phyloP scores from a whole-genome alignment of 2,797 vertebrate genomes.

The Molossus molossus region DNA sequence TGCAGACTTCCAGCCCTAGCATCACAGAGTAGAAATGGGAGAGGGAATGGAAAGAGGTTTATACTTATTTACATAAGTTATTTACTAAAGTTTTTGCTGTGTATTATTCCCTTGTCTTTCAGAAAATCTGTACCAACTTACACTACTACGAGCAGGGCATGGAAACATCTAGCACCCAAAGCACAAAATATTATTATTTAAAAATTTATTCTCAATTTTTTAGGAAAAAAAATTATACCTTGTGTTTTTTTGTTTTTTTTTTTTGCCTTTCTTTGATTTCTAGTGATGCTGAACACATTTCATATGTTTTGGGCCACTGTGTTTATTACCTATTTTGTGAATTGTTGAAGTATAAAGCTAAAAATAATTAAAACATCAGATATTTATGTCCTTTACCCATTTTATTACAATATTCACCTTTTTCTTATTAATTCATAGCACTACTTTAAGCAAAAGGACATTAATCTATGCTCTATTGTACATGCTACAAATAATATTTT shows the following conservation, averaged over 20 bases:
- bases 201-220: not conserved
- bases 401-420: conserved; percentile 60
- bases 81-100: not conserved
- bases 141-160: too few species aligned
- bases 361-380: conserved; percentile 73
- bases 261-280: not conserved
- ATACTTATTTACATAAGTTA: too few species aligned
- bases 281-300: not conserved
- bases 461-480: conserved; percentile 63
- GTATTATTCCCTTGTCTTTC: not conserved
- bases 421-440: conserved; percentile 66
- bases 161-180: not conserved
- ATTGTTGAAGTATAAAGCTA: conserved; percentile 48
- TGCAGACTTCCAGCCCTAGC: not conserved
- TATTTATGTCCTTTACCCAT: conserved; percentile 34
- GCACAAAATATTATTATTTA: not conserved
- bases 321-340: conserved; percentile 27
- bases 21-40: not conserved
- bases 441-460: conserved; percentile 59
- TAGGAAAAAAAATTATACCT: not conserved
- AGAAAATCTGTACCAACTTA: not conserved
- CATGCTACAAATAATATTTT: conserved; percentile 26
- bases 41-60: accelerated
- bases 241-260: not conserved
- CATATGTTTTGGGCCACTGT: not conserved